Evolutionary conservation across 2,888 invertebrate genomes (phyloP), one percentile per base, ranked within the genome.

Genomic region (Prostheceraeus crozeri): DNA sequence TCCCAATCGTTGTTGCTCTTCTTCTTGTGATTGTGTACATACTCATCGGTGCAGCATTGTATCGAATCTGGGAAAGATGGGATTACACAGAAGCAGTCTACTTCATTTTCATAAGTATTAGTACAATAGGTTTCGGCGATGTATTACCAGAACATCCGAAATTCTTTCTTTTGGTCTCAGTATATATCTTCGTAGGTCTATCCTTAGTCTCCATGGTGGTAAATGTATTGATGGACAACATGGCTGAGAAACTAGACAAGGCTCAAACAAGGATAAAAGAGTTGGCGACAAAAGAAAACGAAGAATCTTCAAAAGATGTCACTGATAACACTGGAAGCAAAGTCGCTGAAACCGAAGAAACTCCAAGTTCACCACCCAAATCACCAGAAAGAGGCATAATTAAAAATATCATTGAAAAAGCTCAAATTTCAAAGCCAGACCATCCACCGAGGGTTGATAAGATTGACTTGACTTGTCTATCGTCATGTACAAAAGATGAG

Each of bases 131-230:
- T n/a, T 87, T 93, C 68, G 91, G 91, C 1, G 91, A 93, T 77
- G 81, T 85, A 63, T 86, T 90, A 0, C 91, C 91, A 1, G 78
- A 82, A 73, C 86, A 89, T 77, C 89, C 90, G 0, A 82, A 84
- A 75, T 84, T 83, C 69, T 88, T 94, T 84, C 85, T 94, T 81
- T 82, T 85, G 58, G 88, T 89, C 33, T 90, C 91, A 68, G 81
- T 91, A 48, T 93, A 96, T 72, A 80, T 96, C 59, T 85, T 94
- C 21, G 88, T 96, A 69, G 96, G 96, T 4, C 80, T 96, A 62
- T 89, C 94, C 0, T 80, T 96, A 19, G 93, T 93, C 54, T 89
- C 93, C 66, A 93, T 94, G 91, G 89, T 89, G 76, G 88, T 96
- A 69, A 93, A 91, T 71, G 90, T 94, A 14, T 89, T 93, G 1